These are phyloP conservation scores for Onchidella celtica DNA, from an alignment of 2,888 invertebrate genomes.

Conservation along the genomic window DNA sequence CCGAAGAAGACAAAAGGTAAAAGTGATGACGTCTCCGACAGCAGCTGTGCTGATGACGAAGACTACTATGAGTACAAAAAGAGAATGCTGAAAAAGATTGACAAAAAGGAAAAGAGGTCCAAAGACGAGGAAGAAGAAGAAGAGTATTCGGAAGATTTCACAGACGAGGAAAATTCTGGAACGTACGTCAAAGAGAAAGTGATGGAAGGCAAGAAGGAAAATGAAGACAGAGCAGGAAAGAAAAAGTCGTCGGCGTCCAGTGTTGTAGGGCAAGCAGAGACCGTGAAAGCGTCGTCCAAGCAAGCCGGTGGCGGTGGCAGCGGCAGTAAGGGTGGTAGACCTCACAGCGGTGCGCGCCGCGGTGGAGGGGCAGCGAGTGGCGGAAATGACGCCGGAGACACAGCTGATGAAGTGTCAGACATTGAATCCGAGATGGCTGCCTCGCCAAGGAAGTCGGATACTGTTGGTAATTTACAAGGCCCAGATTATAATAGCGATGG, in stretches of 20 bases:
- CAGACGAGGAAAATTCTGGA: background rate
- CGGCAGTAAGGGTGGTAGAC: background rate
- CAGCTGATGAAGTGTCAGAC: constrained; percentile 48
- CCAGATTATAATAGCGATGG: background rate
- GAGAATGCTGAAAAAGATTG: constrained; percentile 18
- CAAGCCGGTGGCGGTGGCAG: background rate
- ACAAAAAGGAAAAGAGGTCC: background rate
- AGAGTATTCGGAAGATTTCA: background rate
- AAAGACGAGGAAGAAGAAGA: background rate
- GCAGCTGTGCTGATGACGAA: background rate
- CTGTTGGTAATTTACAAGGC: background rate
- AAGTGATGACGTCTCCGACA: background rate
- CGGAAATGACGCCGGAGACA: constrained; percentile 4
- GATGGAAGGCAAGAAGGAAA: background rate
- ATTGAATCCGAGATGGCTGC: constrained; percentile 49
- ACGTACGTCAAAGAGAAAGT: background rate
- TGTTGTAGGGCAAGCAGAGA: background rate
- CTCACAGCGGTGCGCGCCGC: background rate
- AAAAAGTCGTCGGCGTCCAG: background rate
- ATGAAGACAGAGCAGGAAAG: background rate
- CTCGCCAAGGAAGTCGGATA: constrained; percentile 15
- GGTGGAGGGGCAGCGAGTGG: background rate
- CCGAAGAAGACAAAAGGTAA: background rate
- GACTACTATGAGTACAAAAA: constrained; percentile 34
- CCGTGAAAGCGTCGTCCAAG: background rate